These are phyloP conservation scores for Falcaria lacertinaria DNA, from an alignment of 2,888 invertebrate species.

Conservation along the genomic window DNA sequence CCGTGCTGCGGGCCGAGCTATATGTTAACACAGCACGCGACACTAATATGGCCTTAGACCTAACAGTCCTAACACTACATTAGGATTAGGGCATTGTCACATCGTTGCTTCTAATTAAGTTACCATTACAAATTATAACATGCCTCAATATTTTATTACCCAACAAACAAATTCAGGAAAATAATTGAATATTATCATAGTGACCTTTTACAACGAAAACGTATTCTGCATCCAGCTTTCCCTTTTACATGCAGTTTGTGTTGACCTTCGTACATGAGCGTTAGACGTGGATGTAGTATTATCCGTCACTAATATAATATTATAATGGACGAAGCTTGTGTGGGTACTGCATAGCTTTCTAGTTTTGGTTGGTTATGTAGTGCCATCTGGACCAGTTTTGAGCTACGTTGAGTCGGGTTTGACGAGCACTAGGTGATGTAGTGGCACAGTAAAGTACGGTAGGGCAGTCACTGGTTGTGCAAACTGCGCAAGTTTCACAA, in stretches of 20 bases:
- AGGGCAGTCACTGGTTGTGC: constrained; percentile 61
- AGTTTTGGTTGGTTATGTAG: neutral
- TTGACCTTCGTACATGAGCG: neutral
- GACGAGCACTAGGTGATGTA: constrained; percentile 34
- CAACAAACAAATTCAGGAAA: too few species aligned
- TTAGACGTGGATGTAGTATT: neutral
- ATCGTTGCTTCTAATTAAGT: too few species aligned
- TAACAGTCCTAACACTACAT: too few species aligned
- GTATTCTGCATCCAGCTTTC: neutral
- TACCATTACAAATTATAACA: too few species aligned
- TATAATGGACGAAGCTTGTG: neutral
- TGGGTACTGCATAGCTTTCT: neutral
- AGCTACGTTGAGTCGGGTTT: constrained; percentile 25
- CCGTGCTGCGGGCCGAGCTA: constrained; percentile 44
- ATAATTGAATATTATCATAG: too few species aligned
- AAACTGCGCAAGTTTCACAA: constrained; percentile 72
- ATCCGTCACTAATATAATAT: too few species aligned
- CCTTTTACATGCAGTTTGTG: neutral
- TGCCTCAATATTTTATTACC: too few species aligned
- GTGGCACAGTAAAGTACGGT: constrained; percentile 29
- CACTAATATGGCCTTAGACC: constrained; percentile 19
- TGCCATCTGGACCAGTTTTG: neutral
- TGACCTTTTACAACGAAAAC: neutral
- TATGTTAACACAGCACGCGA: constrained; percentile 43
- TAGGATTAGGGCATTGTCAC: too few species aligned